Percentiles rank a stretch among this genome's conserved stretches.
phyloP scores from a whole-genome alignment of 1,140 invertebrate genomes.

The Cydia pomonella region DNA sequence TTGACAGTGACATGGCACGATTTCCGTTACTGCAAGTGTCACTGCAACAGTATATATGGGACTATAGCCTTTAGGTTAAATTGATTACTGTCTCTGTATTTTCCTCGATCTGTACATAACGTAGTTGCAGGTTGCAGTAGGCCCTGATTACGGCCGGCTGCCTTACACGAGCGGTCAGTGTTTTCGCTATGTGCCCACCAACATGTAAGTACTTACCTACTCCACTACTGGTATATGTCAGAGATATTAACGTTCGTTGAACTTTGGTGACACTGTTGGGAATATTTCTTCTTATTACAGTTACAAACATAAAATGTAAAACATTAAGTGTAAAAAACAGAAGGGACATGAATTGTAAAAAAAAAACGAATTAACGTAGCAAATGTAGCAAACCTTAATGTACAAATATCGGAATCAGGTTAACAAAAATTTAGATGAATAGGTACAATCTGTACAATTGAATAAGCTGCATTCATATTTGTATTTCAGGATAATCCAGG shows the following conservation, averaged over 20 bases:
- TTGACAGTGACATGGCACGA: too few relatives aligned
- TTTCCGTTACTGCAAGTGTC: too few relatives aligned
- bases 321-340: not conserved
- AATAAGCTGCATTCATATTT: not conserved
- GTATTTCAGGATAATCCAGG: not conserved
- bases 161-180: conserved; percentile 13
- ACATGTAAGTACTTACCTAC: not conserved
- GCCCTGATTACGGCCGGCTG: conserved; percentile 7
- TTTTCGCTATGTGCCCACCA: not conserved
- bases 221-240: not conserved
- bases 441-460: too few relatives aligned
- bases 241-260: not conserved
- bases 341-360: too few relatives aligned
- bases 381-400: too few relatives aligned
- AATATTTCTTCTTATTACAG: not conserved
- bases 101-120: not conserved
- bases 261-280: not conserved
- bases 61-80: too few relatives aligned
- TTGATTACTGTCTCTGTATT: not conserved
- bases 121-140: conserved; percentile 3
- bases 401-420: too few relatives aligned
- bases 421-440: too few relatives aligned
- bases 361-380: too few relatives aligned
- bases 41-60: too few relatives aligned
- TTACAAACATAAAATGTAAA: too few relatives aligned